Base-by-base conservation (phyloP, 2,113 vertebrate species). In the Potamarius usumacintae region DNA sequence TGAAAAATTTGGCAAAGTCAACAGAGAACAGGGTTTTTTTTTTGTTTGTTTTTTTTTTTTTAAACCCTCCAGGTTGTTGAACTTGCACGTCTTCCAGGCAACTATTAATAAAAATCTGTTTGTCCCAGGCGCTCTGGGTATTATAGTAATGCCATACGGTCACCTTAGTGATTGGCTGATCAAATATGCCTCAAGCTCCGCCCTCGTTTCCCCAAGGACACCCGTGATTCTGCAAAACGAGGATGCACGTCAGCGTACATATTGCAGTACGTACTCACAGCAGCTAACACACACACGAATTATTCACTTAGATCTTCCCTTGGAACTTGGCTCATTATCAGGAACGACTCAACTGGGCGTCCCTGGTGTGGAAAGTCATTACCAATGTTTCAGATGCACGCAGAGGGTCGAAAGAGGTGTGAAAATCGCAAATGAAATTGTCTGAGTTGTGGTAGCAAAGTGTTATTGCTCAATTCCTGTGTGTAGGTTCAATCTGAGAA, bases 321-420 rank as follows among this genome's bases (percentile, higher is more conserved):
- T 14, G 48, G 52, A 53, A 30, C 79, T 85, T 62, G 48, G 85
- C 91, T 94, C 93, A 95, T 95, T 92, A 92, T 91, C 92, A 90
- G 90, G 91, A 93, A 93, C 93, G 93, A 83, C 93, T 94, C 94
- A 96, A 92, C 93, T 12, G 11, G 55, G 91, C 92, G 91, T 84
- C 20, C 18, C 58, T 88, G 42, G 7, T 90, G 92, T 91, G 80
- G 55, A 72, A 58, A 30, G 88, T 52, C 91, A 93, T 94, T 94
- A 92, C 89, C 89, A 69, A 52, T 4, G 1, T 18, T 1, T 18
- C 92, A 89, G 80, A 69, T 71, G 85, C 88, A 89, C 78, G 27
- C n/a, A 30, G 57, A 82, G 58, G 84, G 91, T 85, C 88, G 81
- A 88, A 86, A 85, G 67, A 88, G 87, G 89, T 74, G 89, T 89